Base-by-base conservation (phyloP, 2,113 vertebrate genomes). In the Hemicordylus capensis region DNA sequence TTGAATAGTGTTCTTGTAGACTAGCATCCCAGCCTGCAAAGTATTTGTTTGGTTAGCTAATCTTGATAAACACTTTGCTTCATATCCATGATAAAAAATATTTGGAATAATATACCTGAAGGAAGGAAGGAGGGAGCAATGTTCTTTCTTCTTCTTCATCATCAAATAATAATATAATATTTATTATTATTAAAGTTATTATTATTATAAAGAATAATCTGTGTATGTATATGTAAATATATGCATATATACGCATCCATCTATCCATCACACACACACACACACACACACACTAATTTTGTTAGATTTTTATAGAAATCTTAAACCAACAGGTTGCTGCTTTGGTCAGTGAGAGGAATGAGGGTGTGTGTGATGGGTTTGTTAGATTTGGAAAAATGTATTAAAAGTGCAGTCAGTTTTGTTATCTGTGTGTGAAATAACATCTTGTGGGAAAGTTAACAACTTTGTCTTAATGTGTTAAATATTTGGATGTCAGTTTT, bases 341-440 rank as follows among this genome's bases (percentile, higher is more conserved):
- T 93, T 94, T 93, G 88, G 88, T 82, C 89, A 90, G 73, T 93
- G 82, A 91, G 81, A 91, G 91, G 92, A 94, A 89, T 92, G 86
- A 94, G 87, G 73, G 89, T 90, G 86, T 89, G 85, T 93, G 88
- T 85, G 86, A 89, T 92, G 93, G 94, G 75, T 19, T 83, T 91
- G 85, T 92, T 76, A 93, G 93, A 91, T 83, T 85, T 91, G 93
- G 70, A 77, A 93, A 89, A 91, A 91, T 84, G 87, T 90, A 88
- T 91, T 89, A 26, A 64, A 67, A 87, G 73, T 85, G 83, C 91
- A 94, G 94, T 94, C 87, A 91, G 90, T 85, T 91, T 79, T 92
- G 90, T 93, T 90, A 81, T 88, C 72, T 89, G 87, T 93, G 92
- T 91, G 85, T 92, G 94, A 89, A 90, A 93, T 85, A 82, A 94